Percentiles rank a stretch among this genome's conserved stretches.
Conservation (phyloP, 1,140 invertebrate genomes). For the Dendrolimus punctatus region DNA sequence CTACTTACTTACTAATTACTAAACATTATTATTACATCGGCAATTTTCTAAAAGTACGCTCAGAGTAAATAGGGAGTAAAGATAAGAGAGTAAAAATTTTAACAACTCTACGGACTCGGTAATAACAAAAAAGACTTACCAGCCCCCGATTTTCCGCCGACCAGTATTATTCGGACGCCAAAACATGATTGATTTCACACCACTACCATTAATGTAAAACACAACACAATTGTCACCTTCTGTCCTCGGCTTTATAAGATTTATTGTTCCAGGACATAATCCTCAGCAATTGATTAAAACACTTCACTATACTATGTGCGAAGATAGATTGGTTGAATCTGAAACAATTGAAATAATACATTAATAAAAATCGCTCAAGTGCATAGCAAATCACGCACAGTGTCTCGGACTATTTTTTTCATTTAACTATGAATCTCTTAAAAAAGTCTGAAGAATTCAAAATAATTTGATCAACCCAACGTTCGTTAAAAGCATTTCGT, state of each 20-base stretch:
- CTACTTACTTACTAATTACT: too few species aligned
- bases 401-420: too few species aligned
- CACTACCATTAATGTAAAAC: slow-evolving; percentile 34
- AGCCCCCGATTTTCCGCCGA: slow-evolving; percentile 52
- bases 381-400: too few species aligned
- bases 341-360: slow-evolving; percentile 20
- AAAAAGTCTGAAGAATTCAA: too few species aligned
- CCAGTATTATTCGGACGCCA: slow-evolving; percentile 49
- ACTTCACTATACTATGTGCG: slow-evolving; percentile 27
- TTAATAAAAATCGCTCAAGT: not conserved
- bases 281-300: slow-evolving; percentile 14
- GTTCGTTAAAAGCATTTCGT: too few species aligned
- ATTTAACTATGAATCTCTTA: too few species aligned
- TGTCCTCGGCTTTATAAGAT: slow-evolving; percentile 15
- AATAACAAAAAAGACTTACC: slow-evolving; percentile 29
- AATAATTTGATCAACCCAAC: too few species aligned
- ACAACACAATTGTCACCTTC: slow-evolving; percentile 54
- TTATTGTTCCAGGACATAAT: slow-evolving; percentile 40
- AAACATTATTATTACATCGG: too few species aligned
- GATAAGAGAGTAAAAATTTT: too few species aligned
- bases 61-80: too few species aligned
- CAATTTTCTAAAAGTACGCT: too few species aligned
- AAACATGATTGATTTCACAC: slow-evolving; percentile 41
- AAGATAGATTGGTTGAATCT: slow-evolving; percentile 12
- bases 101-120: too few species aligned